phyloP scores from a whole-genome alignment of 2,113 vertebrate genomes.

The Galeopterus variegatus region DNA sequence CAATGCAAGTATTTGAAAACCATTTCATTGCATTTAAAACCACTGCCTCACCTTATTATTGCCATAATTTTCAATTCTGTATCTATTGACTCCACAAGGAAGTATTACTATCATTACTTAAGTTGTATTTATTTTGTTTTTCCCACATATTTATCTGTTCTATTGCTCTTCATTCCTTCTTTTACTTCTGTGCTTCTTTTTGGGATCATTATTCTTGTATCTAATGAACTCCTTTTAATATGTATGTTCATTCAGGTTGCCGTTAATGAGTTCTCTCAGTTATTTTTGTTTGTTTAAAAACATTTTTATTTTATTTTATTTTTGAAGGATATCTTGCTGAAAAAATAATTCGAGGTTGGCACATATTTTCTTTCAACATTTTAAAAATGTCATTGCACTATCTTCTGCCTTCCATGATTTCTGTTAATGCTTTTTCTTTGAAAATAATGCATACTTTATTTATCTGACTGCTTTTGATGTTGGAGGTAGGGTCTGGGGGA shows the following conservation, averaged over 20 bases:
- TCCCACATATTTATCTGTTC: not conserved
- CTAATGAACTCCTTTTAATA: not conserved
- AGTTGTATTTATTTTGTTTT: not conserved
- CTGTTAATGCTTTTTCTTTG: slow-evolving; percentile 40
- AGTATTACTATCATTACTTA: not conserved
- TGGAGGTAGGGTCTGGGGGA: too few relatives aligned
- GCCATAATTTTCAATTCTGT: not conserved
- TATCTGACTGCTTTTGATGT: not conserved
- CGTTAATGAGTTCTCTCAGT: not conserved
- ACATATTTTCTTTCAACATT: slow-evolving; percentile 27
- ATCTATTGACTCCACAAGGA: not conserved
- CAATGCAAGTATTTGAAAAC: not conserved
- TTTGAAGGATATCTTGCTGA: not conserved
- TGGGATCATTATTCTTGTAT: not conserved
- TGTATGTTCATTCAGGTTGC: not conserved
- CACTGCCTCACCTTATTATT: not conserved
- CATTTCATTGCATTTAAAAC: not conserved
- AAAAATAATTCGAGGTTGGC: not conserved
- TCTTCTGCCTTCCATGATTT: not conserved
- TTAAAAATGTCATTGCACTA: not conserved
- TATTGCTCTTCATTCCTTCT: not conserved
- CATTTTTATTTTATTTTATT: not conserved
- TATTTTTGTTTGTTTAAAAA: not conserved
- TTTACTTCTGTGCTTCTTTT: not conserved
- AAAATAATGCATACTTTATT: not conserved